Conservation (phyloP, 2,888 invertebrate species). For the Drosophila conformis region DNA sequence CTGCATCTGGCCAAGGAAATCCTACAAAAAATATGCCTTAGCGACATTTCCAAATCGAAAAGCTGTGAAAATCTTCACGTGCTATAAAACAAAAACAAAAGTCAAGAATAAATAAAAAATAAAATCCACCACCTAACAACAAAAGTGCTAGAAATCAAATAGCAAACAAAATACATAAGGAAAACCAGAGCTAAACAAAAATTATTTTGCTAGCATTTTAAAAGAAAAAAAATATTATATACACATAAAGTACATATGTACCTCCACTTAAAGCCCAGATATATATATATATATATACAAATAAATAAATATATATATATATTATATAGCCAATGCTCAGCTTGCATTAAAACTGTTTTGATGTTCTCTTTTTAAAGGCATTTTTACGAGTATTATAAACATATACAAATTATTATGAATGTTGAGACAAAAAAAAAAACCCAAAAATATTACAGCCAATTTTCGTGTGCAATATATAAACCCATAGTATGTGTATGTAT, state of each 20-base stretch:
- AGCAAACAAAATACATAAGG: constrained; percentile 1
- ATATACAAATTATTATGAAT: constrained; percentile 56
- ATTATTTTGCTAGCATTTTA: constrained; percentile 66
- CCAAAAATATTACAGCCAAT: constrained; percentile 50
- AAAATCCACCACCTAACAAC: not conserved
- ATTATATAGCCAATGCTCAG: constrained; percentile 58
- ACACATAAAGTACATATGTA: constrained; percentile 25
- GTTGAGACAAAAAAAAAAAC: constrained; percentile 25
- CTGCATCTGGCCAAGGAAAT: constrained; percentile 93
- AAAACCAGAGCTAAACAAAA: constrained; percentile 39
- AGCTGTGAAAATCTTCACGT: constrained; percentile 95
- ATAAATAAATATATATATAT: constrained; percentile 1
- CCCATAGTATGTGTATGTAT: constrained; percentile 20
- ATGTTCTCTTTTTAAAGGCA: constrained; percentile 63
- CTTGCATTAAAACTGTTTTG: constrained; percentile 62
- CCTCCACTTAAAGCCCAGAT: constrained; percentile 15
- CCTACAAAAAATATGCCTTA: constrained; percentile 93
- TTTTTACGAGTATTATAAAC: constrained; percentile 64
- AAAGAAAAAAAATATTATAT: constrained; percentile 11
- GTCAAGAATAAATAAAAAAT: constrained; percentile 16
- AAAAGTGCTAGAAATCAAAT: constrained; percentile 18
- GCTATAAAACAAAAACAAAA: constrained; percentile 85
- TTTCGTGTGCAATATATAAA: constrained; percentile 47
- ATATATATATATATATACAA: constrained; percentile 28
- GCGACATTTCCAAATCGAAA: constrained; percentile 93